Conservation (phyloP, 2,888 invertebrate species). For the Rhagophthalmus giganteus region DNA sequence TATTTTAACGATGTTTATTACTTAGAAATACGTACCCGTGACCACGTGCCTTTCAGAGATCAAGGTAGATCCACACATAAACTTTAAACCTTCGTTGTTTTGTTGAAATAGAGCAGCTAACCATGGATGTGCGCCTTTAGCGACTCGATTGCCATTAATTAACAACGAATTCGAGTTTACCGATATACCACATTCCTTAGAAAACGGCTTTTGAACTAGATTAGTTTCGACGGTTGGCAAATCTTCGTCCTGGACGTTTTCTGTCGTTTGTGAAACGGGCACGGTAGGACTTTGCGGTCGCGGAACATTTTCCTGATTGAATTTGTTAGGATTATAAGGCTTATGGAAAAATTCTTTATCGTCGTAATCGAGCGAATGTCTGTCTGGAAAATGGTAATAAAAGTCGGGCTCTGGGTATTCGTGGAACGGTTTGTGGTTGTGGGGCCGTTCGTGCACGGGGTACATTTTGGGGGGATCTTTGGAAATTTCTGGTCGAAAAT, state of each 20-base stretch:
- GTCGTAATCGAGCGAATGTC: neutral
- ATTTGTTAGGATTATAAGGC: neutral
- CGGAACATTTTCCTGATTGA: neutral
- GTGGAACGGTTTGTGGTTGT: neutral
- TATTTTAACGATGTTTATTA: too few species aligned
- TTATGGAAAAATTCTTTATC: neutral
- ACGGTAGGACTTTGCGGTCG: neutral
- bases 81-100: slow-evolving; percentile 46
- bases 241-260: neutral
- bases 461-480: neutral
- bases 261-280: neutral
- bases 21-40: slow-evolving; percentile 42
- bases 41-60: slow-evolving; percentile 49
- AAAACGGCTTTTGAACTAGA: slow-evolving; percentile 10
- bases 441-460: neutral
- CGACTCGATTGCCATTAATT: slow-evolving; percentile 44
- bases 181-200: slow-evolving; percentile 44
- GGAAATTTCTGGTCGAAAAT: too few species aligned
- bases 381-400: neutral
- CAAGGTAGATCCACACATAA: slow-evolving; percentile 51
- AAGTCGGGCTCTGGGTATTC: neutral
- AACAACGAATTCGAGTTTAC: slow-evolving; percentile 45
- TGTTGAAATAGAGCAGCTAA: slow-evolving; percentile 50
- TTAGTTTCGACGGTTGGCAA: slow-evolving; percentile 5
- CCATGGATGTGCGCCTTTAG: slow-evolving; percentile 50